These are phyloP conservation scores for Zaprionus lineosus DNA, from an alignment of 2,888 invertebrate species.

Conservation along the genomic window DNA sequence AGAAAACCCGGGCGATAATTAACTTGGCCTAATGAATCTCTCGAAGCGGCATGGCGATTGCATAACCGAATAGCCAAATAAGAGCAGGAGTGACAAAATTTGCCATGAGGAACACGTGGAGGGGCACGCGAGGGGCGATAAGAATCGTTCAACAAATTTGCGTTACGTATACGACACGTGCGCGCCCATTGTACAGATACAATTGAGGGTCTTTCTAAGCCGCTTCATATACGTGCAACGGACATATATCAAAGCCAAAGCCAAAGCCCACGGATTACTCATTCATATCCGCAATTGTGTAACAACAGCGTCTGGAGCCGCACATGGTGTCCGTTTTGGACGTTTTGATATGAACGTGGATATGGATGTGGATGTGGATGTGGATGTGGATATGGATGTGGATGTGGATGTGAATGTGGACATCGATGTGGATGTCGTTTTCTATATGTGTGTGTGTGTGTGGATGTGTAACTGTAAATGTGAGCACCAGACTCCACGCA, in stretches of 20 bases:
- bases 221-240: slow-evolving; percentile 48
- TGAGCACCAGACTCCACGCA: slow-evolving; percentile 51
- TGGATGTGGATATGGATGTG: not conserved
- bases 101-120: slow-evolving; percentile 17
- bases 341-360: slow-evolving; percentile 1
- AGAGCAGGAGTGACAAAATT: slow-evolving; percentile 41
- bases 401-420: slow-evolving; percentile 8
- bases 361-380: not conserved
- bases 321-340: slow-evolving; percentile 26
- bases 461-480: not conserved
- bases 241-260: slow-evolving; percentile 75
- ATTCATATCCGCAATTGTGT: slow-evolving; percentile 78
- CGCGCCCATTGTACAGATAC: slow-evolving; percentile 54
- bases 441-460: not conserved
- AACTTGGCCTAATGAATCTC: slow-evolving; percentile 69
- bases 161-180: slow-evolving; percentile 78
- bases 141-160: slow-evolving; percentile 66
- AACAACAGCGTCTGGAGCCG: slow-evolving; percentile 38
- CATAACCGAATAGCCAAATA: too few species aligned
- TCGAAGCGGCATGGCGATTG: slow-evolving; percentile 39
- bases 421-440: not conserved
- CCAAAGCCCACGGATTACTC: slow-evolving; percentile 78
- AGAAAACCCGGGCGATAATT: slow-evolving; percentile 68
- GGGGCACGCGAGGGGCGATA: slow-evolving; percentile 53
- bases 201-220: slow-evolving; percentile 28